Percentiles rank a stretch among this genome's conserved stretches.
phyloP scores from a whole-genome alignment of 2,113 vertebrate genomes.

The Psephotus haematonotus region DNA sequence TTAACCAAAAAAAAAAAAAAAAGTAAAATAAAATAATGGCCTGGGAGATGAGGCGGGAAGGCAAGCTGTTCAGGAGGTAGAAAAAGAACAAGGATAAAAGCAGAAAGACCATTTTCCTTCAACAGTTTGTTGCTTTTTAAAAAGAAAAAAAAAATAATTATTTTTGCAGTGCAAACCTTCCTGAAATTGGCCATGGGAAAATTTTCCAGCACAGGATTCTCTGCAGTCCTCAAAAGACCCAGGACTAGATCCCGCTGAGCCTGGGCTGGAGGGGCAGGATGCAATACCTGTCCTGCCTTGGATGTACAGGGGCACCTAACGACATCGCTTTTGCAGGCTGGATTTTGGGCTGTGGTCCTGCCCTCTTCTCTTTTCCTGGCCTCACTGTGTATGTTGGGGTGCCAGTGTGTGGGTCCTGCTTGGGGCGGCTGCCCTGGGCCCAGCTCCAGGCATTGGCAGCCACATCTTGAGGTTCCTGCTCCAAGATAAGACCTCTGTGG shows the following conservation, averaged over 20 bases:
- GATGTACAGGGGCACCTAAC: background rate
- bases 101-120: background rate
- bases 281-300: background rate
- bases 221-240: background rate
- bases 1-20: background rate
- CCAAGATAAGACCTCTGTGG: background rate
- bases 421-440: accelerated
- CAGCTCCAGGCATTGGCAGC: background rate
- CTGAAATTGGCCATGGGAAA: background rate
- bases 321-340: background rate
- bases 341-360: background rate
- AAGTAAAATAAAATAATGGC: background rate
- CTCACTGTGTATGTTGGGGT: accelerated
- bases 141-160: background rate
- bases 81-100: background rate
- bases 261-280: background rate
- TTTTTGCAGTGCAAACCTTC: background rate
- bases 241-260: background rate
- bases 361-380: background rate
- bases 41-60: background rate
- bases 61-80: background rate
- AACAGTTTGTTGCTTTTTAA: background rate
- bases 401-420: background rate
- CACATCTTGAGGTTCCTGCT: background rate
- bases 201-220: background rate